Evolutionary conservation across 1,140 invertebrate species (phyloP), one percentile per base, ranked within the genome.

Genomic region (Pollicipes pollicipes): DNA sequence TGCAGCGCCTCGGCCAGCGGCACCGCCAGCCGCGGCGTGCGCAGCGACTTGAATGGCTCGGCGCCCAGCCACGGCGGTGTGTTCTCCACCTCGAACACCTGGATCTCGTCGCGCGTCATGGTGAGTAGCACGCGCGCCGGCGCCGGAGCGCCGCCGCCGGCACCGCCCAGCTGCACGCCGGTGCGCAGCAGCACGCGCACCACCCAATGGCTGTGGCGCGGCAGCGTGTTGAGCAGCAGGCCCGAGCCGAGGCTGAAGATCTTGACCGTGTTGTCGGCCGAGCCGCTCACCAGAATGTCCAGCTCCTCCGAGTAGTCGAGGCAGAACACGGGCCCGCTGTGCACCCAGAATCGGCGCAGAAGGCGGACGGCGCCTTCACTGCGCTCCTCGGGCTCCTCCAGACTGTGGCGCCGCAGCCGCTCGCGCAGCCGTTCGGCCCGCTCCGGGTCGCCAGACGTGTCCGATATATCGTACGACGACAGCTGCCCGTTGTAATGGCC

Each of bases 271-370:
- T 78, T 79, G 72, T 83, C 82, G 28, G 80, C 79, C 26, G 80
- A 78, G 66, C 80, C 82, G 74, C 78, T 81, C 31, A 76, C 71
- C 70, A 83, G 71, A 21, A 82, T 70, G 30, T 81, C 80, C 32
- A 81, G 72, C 6, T 80, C 80, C 30, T 78, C 78, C 8, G 79
- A 81, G 74, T 81, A 82, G 72, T 77, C 76, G 73, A 80, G 80
- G 24, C 76, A 77, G 74, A 81, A 81, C 0, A 83, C 78, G 71
- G 81, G 80, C 37, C 78, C 80, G 63, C 76, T 69, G 72, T 82
- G 81, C 67, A 81, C 79, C 35, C 74, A 72, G 68, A 81, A 76
- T 58, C 79, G 76, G 70, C 77, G 73, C 76, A 73, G 66, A 0
- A 71, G 71, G 3, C 71, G n/a, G 0, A 69, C 69, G 10, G 73